Percentiles rank a stretch among this genome's conserved stretches.
phyloP scores from a whole-genome alignment of 2,888 invertebrate species.

The Apamea anceps region DNA sequence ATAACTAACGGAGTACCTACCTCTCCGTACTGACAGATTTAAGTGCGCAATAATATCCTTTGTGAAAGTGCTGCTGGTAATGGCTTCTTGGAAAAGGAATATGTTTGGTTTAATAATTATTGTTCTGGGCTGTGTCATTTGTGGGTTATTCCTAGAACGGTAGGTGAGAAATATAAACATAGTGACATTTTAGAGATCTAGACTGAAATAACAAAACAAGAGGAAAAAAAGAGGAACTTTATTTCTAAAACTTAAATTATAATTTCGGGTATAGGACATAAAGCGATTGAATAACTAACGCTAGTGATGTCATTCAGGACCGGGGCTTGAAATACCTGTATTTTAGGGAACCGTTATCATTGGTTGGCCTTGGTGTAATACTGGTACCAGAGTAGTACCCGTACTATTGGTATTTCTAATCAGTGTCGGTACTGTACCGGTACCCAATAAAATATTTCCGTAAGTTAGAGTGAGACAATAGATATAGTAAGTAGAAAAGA shows the following conservation, averaged over 20 bases:
- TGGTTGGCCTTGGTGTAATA: background rate
- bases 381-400: background rate
- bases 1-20: conserved; percentile 23
- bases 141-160: conserved; percentile 12
- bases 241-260: background rate
- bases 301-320: background rate
- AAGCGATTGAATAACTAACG: background rate
- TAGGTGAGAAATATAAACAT: conserved; percentile 13
- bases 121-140: background rate
- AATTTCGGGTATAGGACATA: background rate
- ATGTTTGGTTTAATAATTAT: conserved; percentile 4
- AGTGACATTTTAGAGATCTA: conserved; percentile 11
- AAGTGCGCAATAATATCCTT: conserved; percentile 47
- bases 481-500: background rate
- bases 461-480: background rate
- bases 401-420: background rate
- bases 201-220: background rate
- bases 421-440: background rate
- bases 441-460: background rate
- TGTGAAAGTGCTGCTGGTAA: conserved; percentile 34
- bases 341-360: background rate
- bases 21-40: conserved; percentile 50
- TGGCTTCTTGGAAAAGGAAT: conserved; percentile 42
- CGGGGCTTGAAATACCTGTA: background rate
- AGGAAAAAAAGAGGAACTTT: background rate